Evolutionary conservation across 1,140 invertebrate genomes (phyloP).

Genomic region (Sitophilus oryzae): DNA sequence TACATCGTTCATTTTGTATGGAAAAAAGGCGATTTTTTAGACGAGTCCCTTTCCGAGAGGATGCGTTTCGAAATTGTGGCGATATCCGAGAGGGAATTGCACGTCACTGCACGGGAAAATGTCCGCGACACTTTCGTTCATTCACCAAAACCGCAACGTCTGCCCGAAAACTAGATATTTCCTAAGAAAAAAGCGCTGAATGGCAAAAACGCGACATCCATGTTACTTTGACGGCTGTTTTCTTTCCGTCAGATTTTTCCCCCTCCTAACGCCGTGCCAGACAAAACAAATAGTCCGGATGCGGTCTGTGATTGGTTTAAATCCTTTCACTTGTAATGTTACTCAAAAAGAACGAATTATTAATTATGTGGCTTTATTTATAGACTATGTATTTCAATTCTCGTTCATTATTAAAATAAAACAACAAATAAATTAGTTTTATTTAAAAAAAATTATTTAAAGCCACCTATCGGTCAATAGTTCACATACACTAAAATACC

Average conservation of each 20-base stretch:
- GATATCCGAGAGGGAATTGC: neutral
- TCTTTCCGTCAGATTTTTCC: slow-evolving; percentile 15
- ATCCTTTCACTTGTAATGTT: no score
- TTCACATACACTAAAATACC: no score
- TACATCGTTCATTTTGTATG: slow-evolving; percentile 13
- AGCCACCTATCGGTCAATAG: no score
- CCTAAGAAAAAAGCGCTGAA: neutral
- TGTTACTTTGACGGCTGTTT: slow-evolving; percentile 15
- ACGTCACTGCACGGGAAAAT: neutral
- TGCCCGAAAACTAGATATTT: neutral
- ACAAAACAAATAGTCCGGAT: slow-evolving; percentile 1
- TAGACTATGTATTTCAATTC: no score
- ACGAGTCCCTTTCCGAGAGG: neutral
- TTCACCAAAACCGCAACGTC: neutral
- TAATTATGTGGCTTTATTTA: no score
- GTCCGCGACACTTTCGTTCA: neutral
- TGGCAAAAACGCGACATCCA: slow-evolving; percentile 10
- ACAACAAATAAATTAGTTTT: no score
- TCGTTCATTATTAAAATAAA: no score
- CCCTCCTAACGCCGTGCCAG: neutral
- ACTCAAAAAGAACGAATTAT: no score
- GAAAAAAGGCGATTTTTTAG: neutral
- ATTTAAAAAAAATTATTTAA: no score
- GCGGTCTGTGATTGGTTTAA: no score
- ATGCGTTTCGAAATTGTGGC: neutral